Conservation (phyloP, 2,888 invertebrate species). For the Caenorhabditis wallacei region DNA sequence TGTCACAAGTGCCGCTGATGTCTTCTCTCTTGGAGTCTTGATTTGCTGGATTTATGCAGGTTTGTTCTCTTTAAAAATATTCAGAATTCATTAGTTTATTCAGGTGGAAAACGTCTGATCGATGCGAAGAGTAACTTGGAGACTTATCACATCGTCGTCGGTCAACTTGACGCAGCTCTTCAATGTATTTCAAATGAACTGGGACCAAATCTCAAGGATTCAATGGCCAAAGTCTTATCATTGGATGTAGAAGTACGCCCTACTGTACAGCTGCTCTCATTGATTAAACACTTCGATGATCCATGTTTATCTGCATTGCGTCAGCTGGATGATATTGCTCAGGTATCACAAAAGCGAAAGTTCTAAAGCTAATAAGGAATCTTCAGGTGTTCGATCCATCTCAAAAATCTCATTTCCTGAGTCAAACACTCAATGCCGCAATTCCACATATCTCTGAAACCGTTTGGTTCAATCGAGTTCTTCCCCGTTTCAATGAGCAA, state of each 20-base stretch:
- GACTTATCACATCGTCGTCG: constrained; percentile 93
- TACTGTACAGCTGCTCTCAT: constrained; percentile 92
- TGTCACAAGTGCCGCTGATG: constrained; percentile 91
- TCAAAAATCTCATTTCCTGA: constrained; percentile 93
- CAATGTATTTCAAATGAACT: constrained; percentile 86
- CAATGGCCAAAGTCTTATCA: constrained; percentile 76
- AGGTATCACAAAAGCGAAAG: constrained; percentile 34
- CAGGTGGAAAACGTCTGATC: constrained; percentile 90
- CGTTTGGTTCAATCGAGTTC: constrained; percentile 81
- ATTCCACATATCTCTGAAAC: constrained; percentile 80
- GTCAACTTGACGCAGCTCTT: constrained; percentile 84
- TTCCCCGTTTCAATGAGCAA: constrained; percentile 80
- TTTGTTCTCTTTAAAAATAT: constrained; percentile 25
- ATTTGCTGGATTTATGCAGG: constrained; percentile 93
- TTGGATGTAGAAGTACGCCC: constrained; percentile 90
- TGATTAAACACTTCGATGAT: constrained; percentile 89
- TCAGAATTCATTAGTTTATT: constrained; percentile 15
- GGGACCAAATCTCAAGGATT: constrained; percentile 85
- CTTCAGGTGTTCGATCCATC: constrained; percentile 89
- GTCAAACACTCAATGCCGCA: constrained; percentile 85
- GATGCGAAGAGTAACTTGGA: constrained; percentile 93
- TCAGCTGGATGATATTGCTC: constrained; percentile 93
- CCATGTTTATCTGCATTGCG: constrained; percentile 94
- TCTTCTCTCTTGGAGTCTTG: constrained; percentile 96
- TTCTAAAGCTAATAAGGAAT: not conserved